Percentiles rank a stretch among this genome's conserved stretches.
These are phyloP conservation scores for Synanceia verrucosa DNA, from an alignment of 2,797 vertebrate genomes.

Conservation along the genomic window DNA sequence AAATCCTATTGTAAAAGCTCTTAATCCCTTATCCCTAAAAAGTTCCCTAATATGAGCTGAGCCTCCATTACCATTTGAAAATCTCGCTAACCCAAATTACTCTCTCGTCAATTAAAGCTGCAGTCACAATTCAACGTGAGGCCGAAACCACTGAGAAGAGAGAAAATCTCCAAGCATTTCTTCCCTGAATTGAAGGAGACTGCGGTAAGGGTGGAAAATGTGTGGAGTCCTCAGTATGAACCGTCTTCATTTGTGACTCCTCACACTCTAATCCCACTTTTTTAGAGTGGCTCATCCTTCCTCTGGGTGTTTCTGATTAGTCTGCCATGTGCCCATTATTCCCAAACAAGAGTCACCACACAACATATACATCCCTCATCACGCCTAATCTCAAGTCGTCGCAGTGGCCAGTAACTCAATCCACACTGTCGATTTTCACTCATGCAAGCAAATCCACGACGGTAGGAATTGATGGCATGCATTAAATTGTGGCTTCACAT, in stretches of 20 bases:
- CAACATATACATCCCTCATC: constrained; percentile 56
- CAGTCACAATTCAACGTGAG: constrained; percentile 64
- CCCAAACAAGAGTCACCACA: constrained; percentile 41
- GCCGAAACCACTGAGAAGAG: constrained; percentile 56
- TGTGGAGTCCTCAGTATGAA: constrained; percentile 59
- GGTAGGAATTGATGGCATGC: constrained; percentile 59
- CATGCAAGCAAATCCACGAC: constrained; percentile 64
- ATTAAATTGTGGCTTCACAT: constrained; percentile 53
- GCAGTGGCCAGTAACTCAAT: constrained; percentile 59
- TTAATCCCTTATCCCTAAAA: constrained; percentile 34
- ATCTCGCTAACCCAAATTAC: constrained; percentile 53
- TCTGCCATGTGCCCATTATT: constrained; percentile 61
- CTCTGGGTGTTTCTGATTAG: constrained; percentile 59
- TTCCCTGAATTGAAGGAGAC: constrained; percentile 53
- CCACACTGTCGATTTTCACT: constrained; percentile 52
- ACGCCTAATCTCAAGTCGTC: constrained; percentile 58
- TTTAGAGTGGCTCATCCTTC: constrained; percentile 42
- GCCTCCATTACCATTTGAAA: constrained; percentile 42
- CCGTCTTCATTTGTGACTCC: constrained; percentile 66
- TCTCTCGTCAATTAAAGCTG: constrained; percentile 66
- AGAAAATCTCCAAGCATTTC: constrained; percentile 60
- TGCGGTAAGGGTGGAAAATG: constrained; percentile 69
- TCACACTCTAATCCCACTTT: constrained; percentile 58
- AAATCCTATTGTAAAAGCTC: constrained; percentile 58
- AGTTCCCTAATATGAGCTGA: constrained; percentile 22